These are phyloP conservation scores for Malurus leucopterus DNA, from an alignment of 2,797 vertebrate genomes.

Conservation along the genomic window DNA sequence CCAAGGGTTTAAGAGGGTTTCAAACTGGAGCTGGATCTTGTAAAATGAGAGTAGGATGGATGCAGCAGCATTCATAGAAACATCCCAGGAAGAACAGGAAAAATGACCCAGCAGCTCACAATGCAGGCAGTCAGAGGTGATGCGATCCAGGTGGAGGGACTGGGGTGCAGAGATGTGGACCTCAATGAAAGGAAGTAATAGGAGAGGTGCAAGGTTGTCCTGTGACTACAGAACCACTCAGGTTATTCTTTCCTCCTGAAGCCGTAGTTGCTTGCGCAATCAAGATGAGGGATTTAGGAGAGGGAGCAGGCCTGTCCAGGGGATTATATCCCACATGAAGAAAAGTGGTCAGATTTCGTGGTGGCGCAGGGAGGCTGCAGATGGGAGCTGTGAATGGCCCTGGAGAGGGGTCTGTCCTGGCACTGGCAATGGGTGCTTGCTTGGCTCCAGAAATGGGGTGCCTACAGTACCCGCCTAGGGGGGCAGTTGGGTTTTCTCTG, in stretches of 20 bases:
- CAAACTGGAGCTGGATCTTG: background rate
- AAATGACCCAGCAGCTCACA: fast-evolving
- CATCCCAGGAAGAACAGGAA: fast-evolving
- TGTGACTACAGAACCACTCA: background rate
- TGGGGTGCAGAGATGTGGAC: background rate
- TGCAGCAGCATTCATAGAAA: background rate
- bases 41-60: background rate
- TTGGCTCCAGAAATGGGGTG: background rate
- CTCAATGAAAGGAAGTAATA: background rate
- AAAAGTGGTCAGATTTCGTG: background rate
- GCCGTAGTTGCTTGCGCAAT: fast-evolving
- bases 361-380: fast-evolving
- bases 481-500: fast-evolving
- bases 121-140: background rate
- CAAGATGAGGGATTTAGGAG: background rate
- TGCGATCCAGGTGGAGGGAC: background rate
- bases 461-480: fast-evolving
- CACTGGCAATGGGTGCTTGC: background rate
- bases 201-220: background rate
- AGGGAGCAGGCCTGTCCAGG: background rate
- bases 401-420: background rate
- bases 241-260: background rate
- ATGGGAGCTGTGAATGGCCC: background rate
- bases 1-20: background rate
- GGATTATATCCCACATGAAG: fast-evolving